These are phyloP conservation scores for Nephila pilipes DNA, from an alignment of 1,140 invertebrate species.

Conservation along the genomic window DNA sequence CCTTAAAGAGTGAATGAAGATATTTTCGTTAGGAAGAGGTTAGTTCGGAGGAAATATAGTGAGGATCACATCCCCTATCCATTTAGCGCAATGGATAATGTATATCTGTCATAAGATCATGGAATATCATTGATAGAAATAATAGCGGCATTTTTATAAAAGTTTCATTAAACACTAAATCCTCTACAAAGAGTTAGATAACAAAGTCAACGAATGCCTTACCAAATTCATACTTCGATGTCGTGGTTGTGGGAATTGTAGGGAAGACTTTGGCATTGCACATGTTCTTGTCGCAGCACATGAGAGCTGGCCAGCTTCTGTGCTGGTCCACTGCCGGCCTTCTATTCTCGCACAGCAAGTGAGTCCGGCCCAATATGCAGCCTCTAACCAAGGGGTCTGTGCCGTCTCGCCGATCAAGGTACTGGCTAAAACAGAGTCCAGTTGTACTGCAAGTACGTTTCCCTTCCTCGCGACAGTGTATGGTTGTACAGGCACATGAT, in stretches of 20 bases:
- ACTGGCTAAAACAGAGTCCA: conserved; percentile 79
- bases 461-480: conserved; percentile 75
- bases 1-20: too few species aligned
- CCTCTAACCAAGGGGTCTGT: conserved; percentile 79
- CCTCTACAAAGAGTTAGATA: not conserved
- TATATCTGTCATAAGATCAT: too few species aligned
- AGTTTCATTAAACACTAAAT: too few species aligned
- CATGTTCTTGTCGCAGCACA: conserved; percentile 81
- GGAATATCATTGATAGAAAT: too few species aligned
- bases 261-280: conserved; percentile 79
- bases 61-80: too few species aligned
- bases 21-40: too few species aligned
- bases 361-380: conserved; percentile 77
- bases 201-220: not conserved
- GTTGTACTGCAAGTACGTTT: conserved; percentile 78
- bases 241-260: conserved; percentile 34
- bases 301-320: conserved; percentile 78
- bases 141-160: too few species aligned
- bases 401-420: conserved; percentile 79
- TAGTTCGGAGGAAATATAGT: too few species aligned
- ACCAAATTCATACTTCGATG: not conserved
- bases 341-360: conserved; percentile 78
- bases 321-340: conserved; percentile 69
- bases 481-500: conserved; percentile 79
- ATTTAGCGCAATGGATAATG: too few species aligned